phyloP scores from a whole-genome alignment of 1,140 invertebrate species.

The Temnothorax curvispinosus region DNA sequence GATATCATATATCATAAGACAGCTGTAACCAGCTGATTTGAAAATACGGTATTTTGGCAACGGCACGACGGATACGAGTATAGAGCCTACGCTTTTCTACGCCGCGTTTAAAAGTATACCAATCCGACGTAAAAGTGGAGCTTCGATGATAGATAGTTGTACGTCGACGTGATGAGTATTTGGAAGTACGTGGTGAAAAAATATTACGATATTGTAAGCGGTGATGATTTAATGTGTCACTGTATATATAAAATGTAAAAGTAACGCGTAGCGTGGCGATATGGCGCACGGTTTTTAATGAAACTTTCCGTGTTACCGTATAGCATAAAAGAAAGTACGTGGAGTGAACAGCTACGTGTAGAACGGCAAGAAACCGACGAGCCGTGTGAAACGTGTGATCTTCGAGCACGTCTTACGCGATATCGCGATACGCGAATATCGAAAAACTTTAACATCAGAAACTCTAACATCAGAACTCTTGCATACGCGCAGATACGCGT shows the following conservation, averaged over 20 bases:
- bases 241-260: too few relatives aligned
- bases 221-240: too few relatives aligned
- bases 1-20: slow-evolving; percentile 93
- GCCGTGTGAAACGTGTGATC: slow-evolving; percentile 86
- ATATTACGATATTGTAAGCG: too few relatives aligned
- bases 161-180: slow-evolving; percentile 93
- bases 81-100: slow-evolving; percentile 91
- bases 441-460: too few relatives aligned
- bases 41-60: slow-evolving; percentile 90
- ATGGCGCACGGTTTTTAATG: too few relatives aligned
- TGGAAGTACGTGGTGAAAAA: too few relatives aligned
- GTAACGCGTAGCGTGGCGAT: too few relatives aligned
- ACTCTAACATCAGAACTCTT: slow-evolving; percentile 85
- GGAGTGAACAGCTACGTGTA: slow-evolving; percentile 87
- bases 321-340: slow-evolving; percentile 87
- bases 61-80: slow-evolving; percentile 71
- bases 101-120: slow-evolving; percentile 86
- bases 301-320: not conserved
- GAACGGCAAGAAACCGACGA: slow-evolving; percentile 86
- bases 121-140: slow-evolving; percentile 95
- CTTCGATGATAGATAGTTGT: slow-evolving; percentile 92
- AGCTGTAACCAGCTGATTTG: slow-evolving; percentile 94
- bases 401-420: slow-evolving; percentile 85
- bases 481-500: slow-evolving; percentile 76
- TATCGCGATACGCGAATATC: too few relatives aligned